Base-by-base conservation (phyloP, 2,888 invertebrate genomes). In the Lomographa bimaculata region DNA sequence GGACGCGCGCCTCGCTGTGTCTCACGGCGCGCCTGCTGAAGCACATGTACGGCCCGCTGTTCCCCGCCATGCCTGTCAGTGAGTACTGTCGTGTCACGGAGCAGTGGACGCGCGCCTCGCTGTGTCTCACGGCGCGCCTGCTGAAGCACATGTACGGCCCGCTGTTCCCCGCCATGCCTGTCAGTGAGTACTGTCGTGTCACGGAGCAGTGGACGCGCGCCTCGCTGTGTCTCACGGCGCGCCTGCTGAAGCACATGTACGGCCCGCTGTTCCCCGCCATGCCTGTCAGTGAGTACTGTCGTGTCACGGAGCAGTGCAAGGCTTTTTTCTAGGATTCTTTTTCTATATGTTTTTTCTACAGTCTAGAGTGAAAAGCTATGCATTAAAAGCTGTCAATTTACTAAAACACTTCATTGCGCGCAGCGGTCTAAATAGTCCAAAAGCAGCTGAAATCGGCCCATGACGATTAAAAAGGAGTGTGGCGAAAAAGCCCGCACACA, bases 181-280 rank as follows among this genome's bases (percentile, higher is more conserved):
- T 95, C 64, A 93, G 95, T 95, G 70, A 78, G 91, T 78, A 30
- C n/a, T n/a, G n/a, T n/a, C n/a, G n/a, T n/a, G n/a, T 99, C 3
- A 93, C 98, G 12, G 96, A 96, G 73, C 98, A 98, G 70, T 98
- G 98, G 98, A 96, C 97, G 81, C 92, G 97, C 48, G 96, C 97
- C 17, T 98, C 97, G 77, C 91, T 97, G 29, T 95, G 96, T 1
- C 91, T 98, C 41, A 98, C 98, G 0, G 94, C 96, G 1, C 90
- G 95, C 23, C 90, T 98, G 29, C 86, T 98, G 8, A 91, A 92
- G 49, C 95, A 97, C 68, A 96, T 97, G 92, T 98, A 97, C 82
- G 98, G 97, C 0, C 93, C 96, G 3, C 87, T 91, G 40, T 96
- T 95, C 86, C 95, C 96, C 0, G 94, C 93, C 60, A 84, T 96